These are phyloP conservation scores for Microcaecilia unicolor DNA, from an alignment of 2,797 vertebrate genomes.

Conservation along the genomic window DNA sequence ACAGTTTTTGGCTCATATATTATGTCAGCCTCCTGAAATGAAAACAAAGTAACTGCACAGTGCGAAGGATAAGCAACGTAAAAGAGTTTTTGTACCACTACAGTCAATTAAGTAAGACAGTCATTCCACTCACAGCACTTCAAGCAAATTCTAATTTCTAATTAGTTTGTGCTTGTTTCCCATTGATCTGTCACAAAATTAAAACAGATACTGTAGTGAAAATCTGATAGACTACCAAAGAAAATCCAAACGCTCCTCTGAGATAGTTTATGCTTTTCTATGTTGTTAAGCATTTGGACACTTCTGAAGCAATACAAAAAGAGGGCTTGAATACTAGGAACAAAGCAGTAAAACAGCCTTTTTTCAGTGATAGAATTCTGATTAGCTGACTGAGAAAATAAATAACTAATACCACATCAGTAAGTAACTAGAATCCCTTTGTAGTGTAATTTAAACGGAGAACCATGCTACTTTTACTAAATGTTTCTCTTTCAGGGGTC, in stretches of 20 bases:
- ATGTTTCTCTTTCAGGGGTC: no score
- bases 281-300: background rate
- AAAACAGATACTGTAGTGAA: background rate
- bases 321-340: no score
- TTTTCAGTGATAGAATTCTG: no score
- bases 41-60: background rate
- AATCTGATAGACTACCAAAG: background rate
- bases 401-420: no score
- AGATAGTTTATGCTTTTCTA: background rate
- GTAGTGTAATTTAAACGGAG: no score
- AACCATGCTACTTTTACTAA: no score
- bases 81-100: background rate
- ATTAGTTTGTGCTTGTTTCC: background rate
- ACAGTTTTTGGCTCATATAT: background rate
- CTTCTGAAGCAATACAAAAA: background rate
- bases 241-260: background rate
- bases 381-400: no score
- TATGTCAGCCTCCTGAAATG: background rate
- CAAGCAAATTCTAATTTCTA: rapidly evolving
- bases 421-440: no score
- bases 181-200: background rate
- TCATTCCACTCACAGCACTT: background rate
- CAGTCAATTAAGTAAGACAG: background rate
- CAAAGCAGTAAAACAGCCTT: no score
- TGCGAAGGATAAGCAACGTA: rapidly evolving